These are phyloP conservation scores for Cheilosia scutellata DNA, from an alignment of 2,888 invertebrate genomes.

Conservation along the genomic window DNA sequence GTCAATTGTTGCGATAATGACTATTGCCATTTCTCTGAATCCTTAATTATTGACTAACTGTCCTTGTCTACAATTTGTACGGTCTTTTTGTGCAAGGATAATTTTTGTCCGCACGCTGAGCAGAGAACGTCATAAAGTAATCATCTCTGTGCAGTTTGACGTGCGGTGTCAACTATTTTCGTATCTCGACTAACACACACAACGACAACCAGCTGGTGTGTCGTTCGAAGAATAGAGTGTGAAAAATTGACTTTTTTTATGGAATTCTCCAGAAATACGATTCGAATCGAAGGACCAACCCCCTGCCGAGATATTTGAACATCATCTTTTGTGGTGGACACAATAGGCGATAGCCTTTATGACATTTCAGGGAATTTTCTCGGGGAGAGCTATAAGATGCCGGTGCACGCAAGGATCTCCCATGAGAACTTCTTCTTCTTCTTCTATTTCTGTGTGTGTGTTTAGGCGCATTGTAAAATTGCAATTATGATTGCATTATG, in stretches of 20 bases:
- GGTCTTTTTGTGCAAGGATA: conserved; percentile 33
- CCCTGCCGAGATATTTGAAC: conserved; percentile 29
- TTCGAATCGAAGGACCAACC: conserved; percentile 29
- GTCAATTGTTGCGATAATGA: conserved; percentile 41
- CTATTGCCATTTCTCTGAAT: conserved; percentile 50
- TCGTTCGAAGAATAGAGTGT: conserved; percentile 26
- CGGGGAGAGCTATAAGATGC: conserved; percentile 2
- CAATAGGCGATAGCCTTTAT: conserved; percentile 29
- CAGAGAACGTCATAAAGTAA: conserved; percentile 39
- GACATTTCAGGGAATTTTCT: conserved; percentile 37
- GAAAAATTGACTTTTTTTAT: conserved; percentile 46
- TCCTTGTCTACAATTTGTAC: conserved; percentile 45
- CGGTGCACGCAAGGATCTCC: conserved; percentile 26
- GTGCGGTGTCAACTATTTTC: neutral
- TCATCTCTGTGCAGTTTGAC: conserved; percentile 52
- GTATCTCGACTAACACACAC: neutral
- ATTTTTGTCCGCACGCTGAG: conserved; percentile 31
- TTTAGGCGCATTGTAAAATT: conserved; percentile 52
- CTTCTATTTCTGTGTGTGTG: conserved; percentile 6
- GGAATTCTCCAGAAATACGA: conserved; percentile 38
- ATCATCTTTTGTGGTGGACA: neutral
- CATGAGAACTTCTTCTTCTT: conserved; percentile 14
- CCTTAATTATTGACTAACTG: conserved; percentile 41
- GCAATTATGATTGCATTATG: conserved; percentile 71
- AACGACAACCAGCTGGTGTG: neutral